Percentiles rank a stretch among this genome's conserved stretches.
These are phyloP conservation scores for Ruditapes philippinarum DNA, from an alignment of 1,140 invertebrate species.

Conservation along the genomic window DNA sequence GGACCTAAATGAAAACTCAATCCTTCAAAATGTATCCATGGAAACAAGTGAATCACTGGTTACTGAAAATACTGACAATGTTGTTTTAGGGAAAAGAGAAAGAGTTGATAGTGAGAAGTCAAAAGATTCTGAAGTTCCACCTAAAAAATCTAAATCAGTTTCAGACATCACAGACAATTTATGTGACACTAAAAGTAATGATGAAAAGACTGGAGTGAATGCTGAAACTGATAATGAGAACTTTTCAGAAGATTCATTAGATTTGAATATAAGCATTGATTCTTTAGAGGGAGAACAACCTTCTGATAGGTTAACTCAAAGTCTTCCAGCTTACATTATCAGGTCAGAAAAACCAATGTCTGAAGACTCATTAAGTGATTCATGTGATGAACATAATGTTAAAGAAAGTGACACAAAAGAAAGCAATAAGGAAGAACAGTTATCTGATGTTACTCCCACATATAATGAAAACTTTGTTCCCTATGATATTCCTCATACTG, in stretches of 20 bases:
- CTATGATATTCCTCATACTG: too few species aligned
- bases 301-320: background rate
- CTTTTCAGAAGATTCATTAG: slow-evolving; percentile 73
- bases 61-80: background rate
- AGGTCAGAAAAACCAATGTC: slow-evolving; percentile 42
- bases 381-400: slow-evolving; percentile 30
- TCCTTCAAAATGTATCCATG: background rate
- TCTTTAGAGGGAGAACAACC: slow-evolving; percentile 54
- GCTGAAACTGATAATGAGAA: slow-evolving; percentile 7
- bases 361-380: slow-evolving; percentile 50
- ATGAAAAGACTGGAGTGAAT: background rate
- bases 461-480: too few species aligned
- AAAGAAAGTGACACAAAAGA: background rate
- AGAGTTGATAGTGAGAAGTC: background rate
- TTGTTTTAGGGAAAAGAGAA: slow-evolving; percentile 33
- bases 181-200: background rate
- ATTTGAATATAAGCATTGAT: slow-evolving; percentile 59
- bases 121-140: background rate
- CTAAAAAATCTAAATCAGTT: slow-evolving; percentile 4
- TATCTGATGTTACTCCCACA: background rate
- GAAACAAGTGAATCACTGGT: background rate
- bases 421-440: background rate
- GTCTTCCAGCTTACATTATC: slow-evolving; percentile 44
- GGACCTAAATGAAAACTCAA: background rate
- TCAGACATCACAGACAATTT: background rate